Conservation (phyloP, 2,113 vertebrate genomes). For the Rhadina sibilatrix region DNA sequence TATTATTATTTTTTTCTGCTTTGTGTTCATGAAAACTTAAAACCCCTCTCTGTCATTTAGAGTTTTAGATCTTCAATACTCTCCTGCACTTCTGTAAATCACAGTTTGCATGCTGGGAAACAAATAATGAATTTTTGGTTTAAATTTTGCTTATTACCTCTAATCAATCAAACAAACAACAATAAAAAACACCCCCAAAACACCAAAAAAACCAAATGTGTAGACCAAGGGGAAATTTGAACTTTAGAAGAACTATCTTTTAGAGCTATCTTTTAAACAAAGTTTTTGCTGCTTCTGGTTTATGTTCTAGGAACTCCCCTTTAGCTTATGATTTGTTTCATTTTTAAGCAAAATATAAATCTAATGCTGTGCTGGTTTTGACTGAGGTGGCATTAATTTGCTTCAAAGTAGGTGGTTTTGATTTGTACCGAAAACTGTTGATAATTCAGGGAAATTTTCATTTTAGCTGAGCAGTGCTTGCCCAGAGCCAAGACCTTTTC, state of each 20-base stretch:
- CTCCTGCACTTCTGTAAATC: neutral
- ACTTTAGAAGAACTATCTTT: neutral
- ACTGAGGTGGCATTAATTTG: neutral
- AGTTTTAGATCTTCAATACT: neutral
- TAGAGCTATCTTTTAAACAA: neutral
- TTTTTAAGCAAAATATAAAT: neutral
- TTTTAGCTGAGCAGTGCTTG: neutral
- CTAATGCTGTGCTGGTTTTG: neutral
- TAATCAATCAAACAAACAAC: neutral
- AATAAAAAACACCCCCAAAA: too few relatives aligned
- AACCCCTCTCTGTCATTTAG: neutral
- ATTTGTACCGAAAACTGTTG: neutral
- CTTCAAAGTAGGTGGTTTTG: neutral
- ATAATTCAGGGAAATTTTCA: neutral
- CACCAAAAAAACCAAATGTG: neutral
- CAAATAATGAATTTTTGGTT: neutral
- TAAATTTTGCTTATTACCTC: neutral
- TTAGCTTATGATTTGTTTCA: neutral
- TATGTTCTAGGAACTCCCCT: neutral
- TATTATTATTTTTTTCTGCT: neutral
- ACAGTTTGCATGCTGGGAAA: neutral
- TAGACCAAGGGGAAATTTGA: neutral
- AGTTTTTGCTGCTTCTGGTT: neutral
- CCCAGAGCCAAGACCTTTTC: neutral
- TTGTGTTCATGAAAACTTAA: neutral